Percentiles rank a stretch among this genome's conserved stretches.
Evolutionary conservation across 2,888 invertebrate genomes (phyloP).

Genomic region (Phragmatobia fuliginosa): DNA sequence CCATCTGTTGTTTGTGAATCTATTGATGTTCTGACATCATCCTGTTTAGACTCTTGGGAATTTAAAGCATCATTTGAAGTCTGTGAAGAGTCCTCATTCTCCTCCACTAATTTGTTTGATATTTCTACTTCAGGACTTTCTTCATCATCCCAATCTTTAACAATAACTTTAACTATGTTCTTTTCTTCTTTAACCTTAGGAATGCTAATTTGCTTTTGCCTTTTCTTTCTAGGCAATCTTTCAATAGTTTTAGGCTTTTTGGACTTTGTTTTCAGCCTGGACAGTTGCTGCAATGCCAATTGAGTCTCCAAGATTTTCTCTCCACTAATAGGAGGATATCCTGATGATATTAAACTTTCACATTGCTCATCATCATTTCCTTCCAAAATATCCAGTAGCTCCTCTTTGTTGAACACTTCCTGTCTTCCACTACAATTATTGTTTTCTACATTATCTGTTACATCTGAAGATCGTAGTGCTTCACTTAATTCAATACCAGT

Average conservation of each 20-base stretch:
- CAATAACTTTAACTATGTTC: slow-evolving; percentile 82
- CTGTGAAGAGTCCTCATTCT: slow-evolving; percentile 49
- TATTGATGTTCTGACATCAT: slow-evolving; percentile 53
- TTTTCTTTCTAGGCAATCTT: slow-evolving; percentile 44
- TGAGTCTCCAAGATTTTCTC: slow-evolving; percentile 67
- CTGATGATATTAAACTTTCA: slow-evolving; percentile 40
- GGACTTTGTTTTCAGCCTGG: slow-evolving; percentile 61
- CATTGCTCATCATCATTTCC: slow-evolving; percentile 71
- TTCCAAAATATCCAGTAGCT: slow-evolving; percentile 78
- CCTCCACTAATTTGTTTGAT: slow-evolving; percentile 45
- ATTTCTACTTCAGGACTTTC: slow-evolving; percentile 63
- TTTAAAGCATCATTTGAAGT: slow-evolving; percentile 50
- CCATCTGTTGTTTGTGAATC: slow-evolving; percentile 64
- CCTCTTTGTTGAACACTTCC: slow-evolving; percentile 82
- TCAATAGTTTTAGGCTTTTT: slow-evolving; percentile 46
- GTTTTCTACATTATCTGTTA: slow-evolving; percentile 70
- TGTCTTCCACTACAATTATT: slow-evolving; percentile 71
- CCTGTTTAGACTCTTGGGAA: slow-evolving; percentile 53
- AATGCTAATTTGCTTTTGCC: slow-evolving; percentile 27
- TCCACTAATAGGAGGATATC: slow-evolving; percentile 40
- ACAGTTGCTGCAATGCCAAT: slow-evolving; percentile 75
- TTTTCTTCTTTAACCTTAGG: slow-evolving; percentile 55
- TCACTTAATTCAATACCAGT: slow-evolving; percentile 79
- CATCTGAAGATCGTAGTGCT: slow-evolving; percentile 72
- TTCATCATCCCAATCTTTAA: slow-evolving; percentile 85